Conservation (phyloP, 2,797 vertebrate species). For the Sylvilagus floridanus region DNA sequence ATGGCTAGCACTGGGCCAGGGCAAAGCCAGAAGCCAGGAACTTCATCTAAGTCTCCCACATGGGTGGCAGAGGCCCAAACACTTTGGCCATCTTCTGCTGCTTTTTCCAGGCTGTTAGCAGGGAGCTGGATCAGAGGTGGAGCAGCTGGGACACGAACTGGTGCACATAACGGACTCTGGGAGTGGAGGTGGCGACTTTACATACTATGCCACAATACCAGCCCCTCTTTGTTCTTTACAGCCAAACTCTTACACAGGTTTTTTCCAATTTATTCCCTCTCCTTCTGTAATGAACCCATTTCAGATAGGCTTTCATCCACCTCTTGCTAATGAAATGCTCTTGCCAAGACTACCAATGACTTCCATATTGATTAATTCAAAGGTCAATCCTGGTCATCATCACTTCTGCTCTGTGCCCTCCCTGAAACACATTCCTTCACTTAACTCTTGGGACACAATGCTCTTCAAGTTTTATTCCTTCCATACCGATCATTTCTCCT, state of each 20-base stretch:
- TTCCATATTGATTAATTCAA: constrained; percentile 28
- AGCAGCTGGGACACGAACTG: no score
- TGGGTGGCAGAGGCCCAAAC: no score
- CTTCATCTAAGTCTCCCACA: no score
- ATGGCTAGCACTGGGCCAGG: no score
- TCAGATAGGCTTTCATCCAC: not conserved
- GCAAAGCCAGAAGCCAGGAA: no score
- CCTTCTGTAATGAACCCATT: not conserved
- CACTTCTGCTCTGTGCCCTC: not conserved
- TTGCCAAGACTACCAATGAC: not conserved
- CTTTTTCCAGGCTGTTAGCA: no score
- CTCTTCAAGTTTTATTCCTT: not conserved
- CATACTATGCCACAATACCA: not conserved
- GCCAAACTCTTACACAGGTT: not conserved
- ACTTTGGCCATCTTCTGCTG: no score
- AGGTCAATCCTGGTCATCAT: not conserved
- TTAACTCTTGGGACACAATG: not conserved
- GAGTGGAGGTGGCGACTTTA: no score
- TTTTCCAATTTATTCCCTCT: not conserved
- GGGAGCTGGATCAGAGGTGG: no score
- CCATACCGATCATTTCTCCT: not conserved
- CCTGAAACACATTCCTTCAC: not conserved
- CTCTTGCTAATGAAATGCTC: not conserved
- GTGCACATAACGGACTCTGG: no score
- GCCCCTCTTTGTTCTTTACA: not conserved